Evolutionary conservation across 2,888 invertebrate species (phyloP).

Genomic region (Leucoptera coffeella): DNA sequence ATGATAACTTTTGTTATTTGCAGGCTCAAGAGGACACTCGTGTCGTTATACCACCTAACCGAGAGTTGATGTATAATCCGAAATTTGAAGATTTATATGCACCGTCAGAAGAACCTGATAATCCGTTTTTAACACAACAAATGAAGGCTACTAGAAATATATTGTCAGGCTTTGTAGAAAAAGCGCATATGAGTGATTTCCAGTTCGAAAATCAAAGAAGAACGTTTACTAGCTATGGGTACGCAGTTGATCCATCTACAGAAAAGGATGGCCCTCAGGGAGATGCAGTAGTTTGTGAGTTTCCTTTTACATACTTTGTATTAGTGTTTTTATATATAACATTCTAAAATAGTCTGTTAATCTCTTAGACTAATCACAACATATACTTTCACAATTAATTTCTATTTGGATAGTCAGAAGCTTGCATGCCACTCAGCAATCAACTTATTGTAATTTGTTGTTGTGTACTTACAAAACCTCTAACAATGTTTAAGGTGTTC

Average conservation of each 20-base stretch:
- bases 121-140: conserved; percentile 89
- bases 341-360: no score
- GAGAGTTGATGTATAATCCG: conserved; percentile 86
- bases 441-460: no score
- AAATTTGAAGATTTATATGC: conserved; percentile 93
- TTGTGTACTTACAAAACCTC: no score
- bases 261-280: conserved; percentile 45
- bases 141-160: conserved; percentile 85
- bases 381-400: no score
- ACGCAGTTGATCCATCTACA: conserved; percentile 90
- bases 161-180: conserved; percentile 89
- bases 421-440: no score
- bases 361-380: no score
- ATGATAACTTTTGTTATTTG: conserved; percentile 9
- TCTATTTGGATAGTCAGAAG: no score
- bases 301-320: no score
- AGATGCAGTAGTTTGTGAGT: conserved; percentile 44
- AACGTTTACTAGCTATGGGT: conserved; percentile 92
- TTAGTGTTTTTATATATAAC: no score
- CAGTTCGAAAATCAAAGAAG: conserved; percentile 95
- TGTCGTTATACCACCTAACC: conserved; percentile 70
- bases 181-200: conserved; percentile 92
- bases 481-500: no score
- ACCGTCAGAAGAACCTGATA: conserved; percentile 84
- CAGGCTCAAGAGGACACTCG: conserved; percentile 68